These are phyloP conservation scores for Plumapathes pennacea DNA, from an alignment of 92 coral and sea anemone species.

Conservation along the genomic window DNA sequence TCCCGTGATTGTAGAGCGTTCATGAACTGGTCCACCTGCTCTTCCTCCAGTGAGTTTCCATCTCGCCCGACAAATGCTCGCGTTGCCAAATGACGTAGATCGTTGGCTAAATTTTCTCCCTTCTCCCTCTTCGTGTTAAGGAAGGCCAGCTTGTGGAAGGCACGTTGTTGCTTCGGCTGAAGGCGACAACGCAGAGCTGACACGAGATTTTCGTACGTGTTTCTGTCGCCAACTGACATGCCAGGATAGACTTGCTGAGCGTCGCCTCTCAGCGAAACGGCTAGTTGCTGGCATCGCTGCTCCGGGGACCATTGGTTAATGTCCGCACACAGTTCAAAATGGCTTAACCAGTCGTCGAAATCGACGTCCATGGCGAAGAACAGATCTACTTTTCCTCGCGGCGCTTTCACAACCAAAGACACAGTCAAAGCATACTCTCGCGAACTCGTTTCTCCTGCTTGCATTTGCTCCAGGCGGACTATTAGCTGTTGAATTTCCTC, in stretches of 20 bases:
- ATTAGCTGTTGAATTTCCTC: too few species aligned
- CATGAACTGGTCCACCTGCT: slow-evolving; percentile 18
- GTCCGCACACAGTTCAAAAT: slow-evolving; percentile 20
- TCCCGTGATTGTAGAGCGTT: slow-evolving; percentile 13
- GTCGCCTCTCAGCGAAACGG: slow-evolving; percentile 19
- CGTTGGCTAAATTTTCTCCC: slow-evolving; percentile 14
- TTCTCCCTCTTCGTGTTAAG: not conserved
- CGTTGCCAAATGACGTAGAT: slow-evolving; percentile 5
- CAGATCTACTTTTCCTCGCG: too few species aligned
- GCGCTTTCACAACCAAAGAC: too few species aligned
- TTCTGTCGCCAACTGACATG: slow-evolving; percentile 8
- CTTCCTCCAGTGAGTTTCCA: slow-evolving; percentile 7
- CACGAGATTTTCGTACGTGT: not conserved
- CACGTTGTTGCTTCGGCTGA: slow-evolving; percentile 18
- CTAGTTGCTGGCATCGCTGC: slow-evolving; percentile 22
- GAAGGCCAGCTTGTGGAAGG: slow-evolving; percentile 14
- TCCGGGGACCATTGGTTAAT: slow-evolving; percentile 11
- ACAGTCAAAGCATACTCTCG: too few species aligned
- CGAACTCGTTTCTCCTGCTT: too few species aligned
- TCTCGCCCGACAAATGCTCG: slow-evolving; percentile 14
- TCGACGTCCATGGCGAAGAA: too few species aligned
- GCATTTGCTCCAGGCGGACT: too few species aligned
- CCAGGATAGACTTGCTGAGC: slow-evolving; percentile 12
- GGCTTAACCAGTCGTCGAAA: slow-evolving; percentile 13
- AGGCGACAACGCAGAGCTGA: slow-evolving; percentile 8